phyloP scores from a whole-genome alignment of 1,140 invertebrate genomes.

The Aplysia californica region DNA sequence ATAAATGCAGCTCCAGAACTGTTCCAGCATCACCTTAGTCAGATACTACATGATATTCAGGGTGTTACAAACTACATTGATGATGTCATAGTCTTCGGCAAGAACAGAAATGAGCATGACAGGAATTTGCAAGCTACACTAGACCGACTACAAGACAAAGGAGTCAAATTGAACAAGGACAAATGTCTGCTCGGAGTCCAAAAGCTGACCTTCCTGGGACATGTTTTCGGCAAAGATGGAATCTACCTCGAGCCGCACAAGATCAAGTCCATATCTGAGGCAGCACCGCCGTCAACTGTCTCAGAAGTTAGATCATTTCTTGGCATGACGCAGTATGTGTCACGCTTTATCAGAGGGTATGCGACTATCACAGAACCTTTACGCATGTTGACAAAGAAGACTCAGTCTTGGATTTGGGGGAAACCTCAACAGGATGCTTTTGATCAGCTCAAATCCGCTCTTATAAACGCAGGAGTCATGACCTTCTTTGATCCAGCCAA shows the following conservation, averaged over 20 bases:
- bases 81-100: conserved; percentile 44
- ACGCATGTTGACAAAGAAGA: conserved; percentile 33
- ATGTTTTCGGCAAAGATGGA: conserved; percentile 31
- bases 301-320: conserved; percentile 40
- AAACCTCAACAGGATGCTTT: conserved; percentile 34
- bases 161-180: conserved; percentile 33
- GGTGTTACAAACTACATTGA: conserved; percentile 35
- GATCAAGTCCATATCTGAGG: conserved; percentile 55
- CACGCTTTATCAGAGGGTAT: conserved; percentile 37
- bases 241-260: conserved; percentile 45
- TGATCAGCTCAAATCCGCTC: conserved; percentile 29
- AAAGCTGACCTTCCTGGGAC: conserved; percentile 35
- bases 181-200: conserved; percentile 37
- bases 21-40: conserved; percentile 33
- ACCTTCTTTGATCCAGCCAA: conserved; percentile 38
- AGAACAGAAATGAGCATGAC: conserved; percentile 29
- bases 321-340: conserved; percentile 36
- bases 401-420: conserved; percentile 33
- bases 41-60: conserved; percentile 22
- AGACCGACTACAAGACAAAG: conserved; percentile 21
- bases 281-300: conserved; percentile 20
- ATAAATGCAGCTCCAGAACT: conserved; percentile 37
- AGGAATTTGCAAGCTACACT: not conserved
- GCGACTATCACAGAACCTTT: conserved; percentile 37
- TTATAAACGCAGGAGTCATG: conserved; percentile 31